A percentile compares a stretch with the other conserved stretches of the same genome.
These are phyloP conservation scores for Holocentrus rufus DNA, from an alignment of 2,797 vertebrate species.

Conservation along the genomic window DNA sequence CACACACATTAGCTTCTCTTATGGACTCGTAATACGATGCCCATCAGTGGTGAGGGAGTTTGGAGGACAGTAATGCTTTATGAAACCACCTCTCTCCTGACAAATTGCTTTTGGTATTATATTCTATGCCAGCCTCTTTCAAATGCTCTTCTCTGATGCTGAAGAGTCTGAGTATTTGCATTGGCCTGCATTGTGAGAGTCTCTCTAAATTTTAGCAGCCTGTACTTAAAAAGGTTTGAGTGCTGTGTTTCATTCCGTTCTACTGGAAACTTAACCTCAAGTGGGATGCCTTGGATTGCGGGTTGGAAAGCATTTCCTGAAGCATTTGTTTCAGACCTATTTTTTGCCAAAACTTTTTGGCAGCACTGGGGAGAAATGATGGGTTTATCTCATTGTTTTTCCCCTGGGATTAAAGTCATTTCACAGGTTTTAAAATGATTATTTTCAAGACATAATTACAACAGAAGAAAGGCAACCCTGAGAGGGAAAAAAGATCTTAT, in stretches of 20 bases:
- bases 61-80: neutral
- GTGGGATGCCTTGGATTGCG: conserved; percentile 12
- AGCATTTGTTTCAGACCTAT: neutral
- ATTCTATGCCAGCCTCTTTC: neutral
- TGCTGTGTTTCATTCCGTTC: conserved; percentile 11
- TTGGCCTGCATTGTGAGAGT: neutral
- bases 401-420: too few species aligned
- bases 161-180: conserved; percentile 13
- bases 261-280: conserved; percentile 14
- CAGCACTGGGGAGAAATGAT: neutral
- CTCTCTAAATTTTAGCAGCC: conserved; percentile 12
- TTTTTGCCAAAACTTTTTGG: neutral
- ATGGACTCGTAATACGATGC: neutral
- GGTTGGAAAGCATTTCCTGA: conserved; percentile 13
- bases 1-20: neutral
- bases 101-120: neutral
- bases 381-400: too few species aligned
- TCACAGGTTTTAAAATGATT: too few species aligned
- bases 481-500: too few species aligned
- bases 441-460: too few species aligned
- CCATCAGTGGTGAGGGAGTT: conserved; percentile 3
- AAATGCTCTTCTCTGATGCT: conserved; percentile 7
- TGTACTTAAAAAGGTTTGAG: conserved; percentile 11
- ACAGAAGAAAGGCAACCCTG: too few species aligned
- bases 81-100: neutral